Evolutionary conservation across 2,113 vertebrate species (phyloP).

Genomic region (Passer montanus): DNA sequence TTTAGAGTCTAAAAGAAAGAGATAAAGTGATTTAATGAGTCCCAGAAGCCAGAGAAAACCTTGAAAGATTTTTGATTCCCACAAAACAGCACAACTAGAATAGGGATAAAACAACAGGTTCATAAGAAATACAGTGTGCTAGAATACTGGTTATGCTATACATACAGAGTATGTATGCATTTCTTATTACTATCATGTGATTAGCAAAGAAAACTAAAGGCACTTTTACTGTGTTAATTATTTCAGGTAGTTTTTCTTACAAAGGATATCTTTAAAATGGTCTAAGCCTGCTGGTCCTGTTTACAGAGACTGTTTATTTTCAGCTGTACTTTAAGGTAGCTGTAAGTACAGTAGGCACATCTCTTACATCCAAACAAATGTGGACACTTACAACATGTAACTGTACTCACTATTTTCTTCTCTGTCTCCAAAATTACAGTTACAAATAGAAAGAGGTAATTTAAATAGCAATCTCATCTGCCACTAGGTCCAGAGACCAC

Average conservation of each 20-base stretch:
- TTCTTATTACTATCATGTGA: background rate
- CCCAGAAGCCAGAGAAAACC: background rate
- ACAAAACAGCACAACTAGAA: background rate
- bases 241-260: background rate
- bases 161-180: background rate
- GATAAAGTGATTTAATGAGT: background rate
- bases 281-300: background rate
- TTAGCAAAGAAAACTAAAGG: background rate
- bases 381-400: background rate
- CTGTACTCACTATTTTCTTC: background rate
- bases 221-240: background rate
- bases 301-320: background rate
- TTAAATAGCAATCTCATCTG: background rate
- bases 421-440: accelerated
- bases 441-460: background rate
- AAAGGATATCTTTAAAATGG: background rate
- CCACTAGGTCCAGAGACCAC: background rate
- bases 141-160: background rate
- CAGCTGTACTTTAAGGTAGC: accelerated
- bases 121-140: accelerated
- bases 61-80: background rate
- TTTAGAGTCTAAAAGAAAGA: background rate
- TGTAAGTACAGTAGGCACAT: background rate
- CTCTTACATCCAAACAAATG: background rate
- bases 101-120: background rate